phyloP scores from a whole-genome alignment of 2,797 vertebrate species.

The Pempheris klunzingeri region DNA sequence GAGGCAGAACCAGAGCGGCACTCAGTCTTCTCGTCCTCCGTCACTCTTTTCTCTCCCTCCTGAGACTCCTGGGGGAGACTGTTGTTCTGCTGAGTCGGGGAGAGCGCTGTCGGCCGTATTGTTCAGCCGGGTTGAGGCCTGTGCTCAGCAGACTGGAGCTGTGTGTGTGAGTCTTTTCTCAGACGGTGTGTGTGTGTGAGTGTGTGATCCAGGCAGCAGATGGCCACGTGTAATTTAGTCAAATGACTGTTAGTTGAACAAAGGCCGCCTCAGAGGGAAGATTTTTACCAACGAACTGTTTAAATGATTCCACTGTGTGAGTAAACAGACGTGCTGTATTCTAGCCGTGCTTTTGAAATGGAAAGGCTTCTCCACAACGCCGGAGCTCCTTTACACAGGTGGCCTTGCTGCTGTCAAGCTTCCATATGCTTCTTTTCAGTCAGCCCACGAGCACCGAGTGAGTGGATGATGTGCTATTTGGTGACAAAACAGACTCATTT shows the following conservation, averaged over 20 bases:
- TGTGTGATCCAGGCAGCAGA: constrained; percentile 16
- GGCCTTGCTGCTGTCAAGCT: background rate
- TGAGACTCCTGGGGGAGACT: no score
- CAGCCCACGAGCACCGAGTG: background rate
- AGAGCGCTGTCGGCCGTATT: constrained; percentile 8
- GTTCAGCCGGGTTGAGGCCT: no score
- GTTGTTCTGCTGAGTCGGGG: constrained; percentile 10
- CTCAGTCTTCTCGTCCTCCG: background rate
- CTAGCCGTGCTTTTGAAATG: constrained; percentile 2
- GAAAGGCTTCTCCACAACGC: background rate
- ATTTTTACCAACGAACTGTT: constrained; percentile 13
- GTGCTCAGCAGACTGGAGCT: no score
- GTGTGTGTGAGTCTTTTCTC: no score
- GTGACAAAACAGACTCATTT: background rate
- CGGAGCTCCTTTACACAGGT: background rate
- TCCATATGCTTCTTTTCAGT: constrained; percentile 19
- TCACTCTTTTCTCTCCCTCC: background rate
- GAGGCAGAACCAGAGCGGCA: constrained; percentile 23
- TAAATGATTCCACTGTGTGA: background rate
- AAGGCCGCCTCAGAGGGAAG: background rate
- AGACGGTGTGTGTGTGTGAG: no score
- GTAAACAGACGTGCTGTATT: background rate
- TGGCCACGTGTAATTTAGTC: constrained; percentile 27
- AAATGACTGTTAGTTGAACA: constrained; percentile 16
- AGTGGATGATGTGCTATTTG: background rate